phyloP scores from a whole-genome alignment of 2,797 vertebrate species.

The Fundulus diaphanus region DNA sequence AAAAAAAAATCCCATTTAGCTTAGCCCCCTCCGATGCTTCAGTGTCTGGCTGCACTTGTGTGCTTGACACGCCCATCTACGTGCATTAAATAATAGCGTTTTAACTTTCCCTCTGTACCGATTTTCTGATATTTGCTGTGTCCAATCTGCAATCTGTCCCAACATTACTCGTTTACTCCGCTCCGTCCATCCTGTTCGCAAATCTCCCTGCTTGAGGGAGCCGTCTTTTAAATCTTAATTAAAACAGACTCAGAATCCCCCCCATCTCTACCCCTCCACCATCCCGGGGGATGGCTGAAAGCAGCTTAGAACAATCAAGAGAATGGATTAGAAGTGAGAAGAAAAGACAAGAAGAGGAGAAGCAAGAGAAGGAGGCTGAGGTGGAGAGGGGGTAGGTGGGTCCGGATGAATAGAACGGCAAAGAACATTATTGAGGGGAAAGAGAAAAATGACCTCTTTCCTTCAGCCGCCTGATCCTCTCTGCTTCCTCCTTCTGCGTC shows the following conservation, averaged over 20 bases:
- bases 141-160: slow-evolving; percentile 64
- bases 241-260: slow-evolving; percentile 76
- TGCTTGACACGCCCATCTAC: neutral
- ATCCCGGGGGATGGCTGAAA: slow-evolving; percentile 79
- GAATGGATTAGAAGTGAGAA: slow-evolving; percentile 82
- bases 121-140: slow-evolving; percentile 59
- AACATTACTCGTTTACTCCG: slow-evolving; percentile 69
- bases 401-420: slow-evolving; percentile 43
- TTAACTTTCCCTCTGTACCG: slow-evolving; percentile 45
- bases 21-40: slow-evolving; percentile 64
- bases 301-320: slow-evolving; percentile 87
- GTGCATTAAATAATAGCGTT: slow-evolving; percentile 55
- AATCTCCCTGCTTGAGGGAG: slow-evolving; percentile 80
- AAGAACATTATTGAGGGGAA: slow-evolving; percentile 65
- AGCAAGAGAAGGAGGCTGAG: slow-evolving; percentile 20
- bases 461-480: slow-evolving; percentile 58
- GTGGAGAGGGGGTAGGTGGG: slow-evolving; percentile 31
- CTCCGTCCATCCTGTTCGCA: slow-evolving; percentile 71
- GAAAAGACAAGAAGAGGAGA: slow-evolving; percentile 73
- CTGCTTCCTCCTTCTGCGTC: slow-evolving; percentile 36
- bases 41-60: slow-evolving; percentile 44
- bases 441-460: slow-evolving; percentile 64
- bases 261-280: slow-evolving; percentile 37
- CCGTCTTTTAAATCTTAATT: slow-evolving; percentile 86
- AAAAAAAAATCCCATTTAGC: slow-evolving; percentile 74